Evolutionary conservation across 2,113 vertebrate species (phyloP), one percentile per base, ranked within the genome.

Genomic region (Anolis sagrei): DNA sequence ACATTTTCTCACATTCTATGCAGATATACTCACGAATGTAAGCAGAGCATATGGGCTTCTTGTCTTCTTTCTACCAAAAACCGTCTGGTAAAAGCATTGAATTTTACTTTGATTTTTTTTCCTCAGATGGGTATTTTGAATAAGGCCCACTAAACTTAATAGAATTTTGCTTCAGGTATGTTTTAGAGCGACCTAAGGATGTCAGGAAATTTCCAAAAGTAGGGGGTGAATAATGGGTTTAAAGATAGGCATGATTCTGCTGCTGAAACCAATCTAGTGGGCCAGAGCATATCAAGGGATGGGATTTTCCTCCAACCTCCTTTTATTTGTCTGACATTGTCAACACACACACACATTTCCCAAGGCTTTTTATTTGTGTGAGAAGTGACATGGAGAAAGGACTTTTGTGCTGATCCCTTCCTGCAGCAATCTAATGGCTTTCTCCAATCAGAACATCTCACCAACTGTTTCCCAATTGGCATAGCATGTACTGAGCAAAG

Each of bases 1-100:
- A 79, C 39, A 58, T 36, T 23, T 85, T 82, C 49, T n/a, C 7
- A 54, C 69, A 84, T 64, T 32, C 36, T 64, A 5, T 79, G 84
- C 39, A 54, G 81, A 79, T 75, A 32, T 49, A 73, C 19, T 36
- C 62, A 21, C 61, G 64, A 83, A 83, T 4, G 7, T 16, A 78
- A 8, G 49, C 51, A 23, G 13, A 44, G 7, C 1, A 78, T 72
- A 27, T 13, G 1, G 36, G 64, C 75, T 75, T n/a, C 18, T 34
- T 77, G 44, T 36, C 36, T 11, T 61, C 51, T 73, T 48, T 48
- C 29, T 32, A 23, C 39, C 32, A 64, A 18, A 23, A 7, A 14
- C 29, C 29, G 29, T 19, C 27, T n/a, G 27, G 70, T 61, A 29
- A 48, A 27, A 49, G 44, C 21, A 9, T 29, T 8, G 29, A 68